Base-by-base conservation (phyloP, 2,113 vertebrate genomes). In the Pelobates fuscus region DNA sequence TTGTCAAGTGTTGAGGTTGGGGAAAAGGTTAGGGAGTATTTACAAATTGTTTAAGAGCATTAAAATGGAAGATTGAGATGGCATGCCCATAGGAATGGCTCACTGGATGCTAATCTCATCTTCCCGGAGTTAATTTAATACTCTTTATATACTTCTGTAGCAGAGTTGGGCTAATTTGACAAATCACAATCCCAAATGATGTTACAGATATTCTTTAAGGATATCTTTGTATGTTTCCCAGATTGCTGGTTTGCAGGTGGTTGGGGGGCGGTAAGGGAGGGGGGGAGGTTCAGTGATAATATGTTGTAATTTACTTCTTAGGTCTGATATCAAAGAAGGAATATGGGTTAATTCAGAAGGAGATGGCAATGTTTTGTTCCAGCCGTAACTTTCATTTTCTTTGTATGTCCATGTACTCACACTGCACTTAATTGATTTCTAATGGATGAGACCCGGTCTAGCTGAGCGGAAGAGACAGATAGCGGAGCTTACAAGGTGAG, bases 381-480 rank as follows among this genome's bases (percentile, higher is more conserved):
- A 25, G 55, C 30, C 15, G 32, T 65, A 59, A 65, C 32, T 20
- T 43, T 37, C 29, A 49, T 75, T 67, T 65, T 26, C 67, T 67
- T 58, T 61, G 52, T 44, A 68, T 43, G 26, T 49, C 23, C 43
- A 25, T 61, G 57, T 61, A 32, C 55, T 29, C 54, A 52, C 21
- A 41, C 65, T 67, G 49, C 72, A 67, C 73, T 76, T 76, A 76
- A 76, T 76, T 76, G 73, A 76, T 67, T 76, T 61, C 55, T 76
- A 76, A 76, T 68, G 55, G 57, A 76, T 61, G 73, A 76, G 65
- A 61, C 55, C 46, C 65, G 65, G 55, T 68, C 41, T 68, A 61
- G 65, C 54, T 76, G 64, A 76, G 73, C 15, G 65, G 73, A 76
- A 76, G 73, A 76, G 73, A 76, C 65, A 52, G 73, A 74, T 66